A percentile compares a stretch with the other conserved stretches of the same genome.
Conservation (phyloP, 2,888 invertebrate genomes). For the Athrips mouffetella region DNA sequence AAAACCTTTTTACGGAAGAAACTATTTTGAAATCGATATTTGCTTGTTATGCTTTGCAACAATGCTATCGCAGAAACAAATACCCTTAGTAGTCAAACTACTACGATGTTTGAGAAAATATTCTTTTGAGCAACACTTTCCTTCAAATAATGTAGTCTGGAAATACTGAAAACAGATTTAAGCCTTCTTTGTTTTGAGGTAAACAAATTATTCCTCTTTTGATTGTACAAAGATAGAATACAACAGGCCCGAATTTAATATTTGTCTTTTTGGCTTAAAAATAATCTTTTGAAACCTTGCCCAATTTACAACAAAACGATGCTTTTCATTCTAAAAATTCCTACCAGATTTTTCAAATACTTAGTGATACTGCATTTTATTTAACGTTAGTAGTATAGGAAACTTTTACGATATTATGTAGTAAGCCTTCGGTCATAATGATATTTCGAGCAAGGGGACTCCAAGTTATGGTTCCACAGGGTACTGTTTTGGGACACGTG, state of each 20-base stretch:
- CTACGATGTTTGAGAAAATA: background rate
- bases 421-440: too few relatives aligned
- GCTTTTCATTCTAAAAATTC: too few relatives aligned
- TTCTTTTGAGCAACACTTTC: background rate
- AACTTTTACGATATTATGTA: too few relatives aligned
- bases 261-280: too few relatives aligned
- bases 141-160: background rate
- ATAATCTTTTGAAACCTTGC: too few relatives aligned
- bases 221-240: constrained; percentile 48
- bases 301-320: too few relatives aligned
- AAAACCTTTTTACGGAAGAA: constrained; percentile 8
- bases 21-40: constrained; percentile 12
- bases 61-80: constrained; percentile 4
- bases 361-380: too few relatives aligned
- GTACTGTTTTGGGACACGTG: background rate
- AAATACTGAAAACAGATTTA: constrained; percentile 5
- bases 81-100: background rate
- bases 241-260: background rate
- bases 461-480: background rate
- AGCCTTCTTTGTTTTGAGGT: constrained; percentile 10
- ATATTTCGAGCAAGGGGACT: too few relatives aligned
- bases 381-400: too few relatives aligned
- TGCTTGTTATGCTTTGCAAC: constrained; percentile 1
- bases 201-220: constrained; percentile 39
- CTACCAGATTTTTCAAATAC: too few relatives aligned